phyloP scores from a whole-genome alignment of 2,797 vertebrate genomes.

The Silurus aristotelis region DNA sequence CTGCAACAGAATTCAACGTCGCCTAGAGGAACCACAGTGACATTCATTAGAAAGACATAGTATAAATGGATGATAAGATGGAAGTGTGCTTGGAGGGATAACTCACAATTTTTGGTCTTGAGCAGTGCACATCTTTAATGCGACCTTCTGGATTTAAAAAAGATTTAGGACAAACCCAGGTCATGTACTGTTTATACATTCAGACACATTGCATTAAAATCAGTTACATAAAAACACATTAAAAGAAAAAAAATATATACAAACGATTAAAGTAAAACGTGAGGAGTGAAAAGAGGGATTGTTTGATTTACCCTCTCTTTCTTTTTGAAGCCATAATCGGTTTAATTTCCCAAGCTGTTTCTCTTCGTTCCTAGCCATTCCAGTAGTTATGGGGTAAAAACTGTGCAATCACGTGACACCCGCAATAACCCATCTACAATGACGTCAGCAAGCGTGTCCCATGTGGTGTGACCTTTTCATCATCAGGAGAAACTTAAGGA shows the following conservation, averaged over 20 bases:
- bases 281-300: too few relatives aligned
- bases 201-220: not conserved
- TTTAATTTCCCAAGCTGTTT: slow-evolving; percentile 79
- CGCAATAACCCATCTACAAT: not conserved
- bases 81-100: not conserved
- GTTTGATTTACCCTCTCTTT: slow-evolving; percentile 70
- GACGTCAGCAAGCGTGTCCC: not conserved
- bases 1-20: slow-evolving; percentile 70
- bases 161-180: not conserved
- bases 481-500: too few relatives aligned
- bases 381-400: not conserved
- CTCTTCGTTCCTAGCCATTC: slow-evolving; percentile 81
- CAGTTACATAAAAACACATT: not conserved
- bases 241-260: not conserved
- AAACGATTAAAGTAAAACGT: not conserved
- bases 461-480: too few relatives aligned
- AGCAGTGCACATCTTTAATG: slow-evolving; percentile 67
- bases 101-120: slow-evolving; percentile 78
- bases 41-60: not conserved
- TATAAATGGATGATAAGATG: not conserved
- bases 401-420: slow-evolving; percentile 17
- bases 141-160: slow-evolving; percentile 70
- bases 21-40: slow-evolving; percentile 61
- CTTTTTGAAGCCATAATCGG: slow-evolving; percentile 79
- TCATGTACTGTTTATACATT: not conserved